phyloP scores from a whole-genome alignment of 2,797 vertebrate genomes.

The Gallinago solitaria region DNA sequence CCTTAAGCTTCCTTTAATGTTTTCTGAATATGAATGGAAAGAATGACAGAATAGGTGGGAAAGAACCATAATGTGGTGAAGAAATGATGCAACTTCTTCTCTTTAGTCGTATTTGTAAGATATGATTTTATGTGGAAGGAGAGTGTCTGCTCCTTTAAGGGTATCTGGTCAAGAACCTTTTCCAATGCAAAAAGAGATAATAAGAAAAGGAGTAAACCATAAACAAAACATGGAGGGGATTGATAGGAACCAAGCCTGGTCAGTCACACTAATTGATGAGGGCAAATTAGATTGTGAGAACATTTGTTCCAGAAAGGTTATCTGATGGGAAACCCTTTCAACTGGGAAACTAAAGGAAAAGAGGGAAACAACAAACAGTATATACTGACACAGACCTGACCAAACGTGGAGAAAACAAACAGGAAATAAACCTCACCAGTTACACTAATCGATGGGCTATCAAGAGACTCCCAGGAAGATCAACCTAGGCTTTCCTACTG shows the following conservation, averaged over 20 bases:
- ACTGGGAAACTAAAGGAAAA: neutral
- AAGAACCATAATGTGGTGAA: neutral
- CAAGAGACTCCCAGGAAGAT: neutral
- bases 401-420: neutral
- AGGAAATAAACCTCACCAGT: neutral
- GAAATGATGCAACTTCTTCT: neutral
- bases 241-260: neutral
- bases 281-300: neutral
- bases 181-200: neutral
- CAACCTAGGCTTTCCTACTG: neutral
- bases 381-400: neutral
- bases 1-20: neutral
- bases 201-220: neutral
- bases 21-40: neutral
- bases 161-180: neutral
- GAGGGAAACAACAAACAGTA: neutral
- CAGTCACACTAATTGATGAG: neutral
- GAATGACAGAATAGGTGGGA: neutral
- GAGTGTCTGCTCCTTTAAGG: neutral
- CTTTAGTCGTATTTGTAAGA: neutral
- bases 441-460: neutral
- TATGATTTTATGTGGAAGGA: neutral
- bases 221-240: neutral
- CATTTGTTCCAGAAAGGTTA: neutral
- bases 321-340: neutral